Evolutionary conservation across 2,888 invertebrate genomes (phyloP).

Genomic region (Sympetrum striolatum): DNA sequence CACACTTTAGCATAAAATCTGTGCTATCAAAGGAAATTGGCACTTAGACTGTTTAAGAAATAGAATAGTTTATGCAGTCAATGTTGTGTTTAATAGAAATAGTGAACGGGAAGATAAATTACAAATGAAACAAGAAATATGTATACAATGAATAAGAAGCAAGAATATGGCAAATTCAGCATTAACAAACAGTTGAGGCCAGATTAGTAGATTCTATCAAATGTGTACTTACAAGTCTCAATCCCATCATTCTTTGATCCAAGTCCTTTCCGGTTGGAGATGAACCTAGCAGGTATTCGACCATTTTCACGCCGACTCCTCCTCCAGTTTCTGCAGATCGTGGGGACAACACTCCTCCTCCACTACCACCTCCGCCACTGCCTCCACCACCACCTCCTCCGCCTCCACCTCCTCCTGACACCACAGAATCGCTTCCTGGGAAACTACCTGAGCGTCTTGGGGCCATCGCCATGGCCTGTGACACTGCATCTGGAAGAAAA

Average conservation of each 20-base stretch:
- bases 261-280: slow-evolving; percentile 83
- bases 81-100: too few relatives aligned
- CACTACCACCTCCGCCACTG: neutral
- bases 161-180: too few relatives aligned
- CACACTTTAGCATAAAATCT: too few relatives aligned
- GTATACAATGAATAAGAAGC: too few relatives aligned
- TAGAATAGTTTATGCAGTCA: too few relatives aligned
- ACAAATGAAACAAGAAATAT: too few relatives aligned
- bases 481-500: slow-evolving; percentile 67
- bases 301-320: slow-evolving; percentile 96
- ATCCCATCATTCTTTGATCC: slow-evolving; percentile 70
- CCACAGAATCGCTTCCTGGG: slow-evolving; percentile 60
- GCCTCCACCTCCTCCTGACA: slow-evolving; percentile 10
- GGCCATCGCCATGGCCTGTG: slow-evolving; percentile 78
- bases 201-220: too few relatives aligned
- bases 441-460: slow-evolving; percentile 74
- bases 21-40: too few relatives aligned
- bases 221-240: slow-evolving; percentile 63
- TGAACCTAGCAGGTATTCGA: slow-evolving; percentile 94
- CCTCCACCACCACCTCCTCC: slow-evolving; percentile 10
- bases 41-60: too few relatives aligned
- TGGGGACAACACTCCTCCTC: slow-evolving; percentile 70
- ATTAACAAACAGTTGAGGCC: too few relatives aligned
- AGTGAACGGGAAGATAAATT: too few relatives aligned
- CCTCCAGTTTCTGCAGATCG: slow-evolving; percentile 80